Evolutionary conservation across 2,113 vertebrate species (phyloP), one percentile per base, ranked within the genome.

Genomic region (Dermatemys mawii): DNA sequence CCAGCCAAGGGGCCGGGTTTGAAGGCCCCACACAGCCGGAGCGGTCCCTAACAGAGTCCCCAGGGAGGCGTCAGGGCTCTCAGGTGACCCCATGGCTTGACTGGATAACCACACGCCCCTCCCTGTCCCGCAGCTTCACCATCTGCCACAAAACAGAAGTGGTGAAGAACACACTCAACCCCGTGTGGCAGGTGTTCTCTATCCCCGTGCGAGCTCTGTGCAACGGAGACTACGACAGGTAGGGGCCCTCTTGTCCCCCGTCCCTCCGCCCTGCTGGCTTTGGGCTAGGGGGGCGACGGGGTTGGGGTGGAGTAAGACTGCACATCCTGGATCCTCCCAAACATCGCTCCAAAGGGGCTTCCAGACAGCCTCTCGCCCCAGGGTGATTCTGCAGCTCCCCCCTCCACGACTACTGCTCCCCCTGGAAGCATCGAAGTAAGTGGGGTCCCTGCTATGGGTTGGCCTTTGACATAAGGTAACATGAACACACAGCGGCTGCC

Each of bases 211-310:
- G 99, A 84, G 99, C 98, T 4, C 98, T 99, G 89, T 99, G 99
- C 98, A 99, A 99, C 0, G 99, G 99, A 38, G 99, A 99, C 97
- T 98, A 99, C 32, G 99, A 99, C 80, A 98, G 99, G 99, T 99
- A 98, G 13, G 2, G 60, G 78, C 27, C 32, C 17, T 29, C 13
- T 29, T 2, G 11, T 24, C 46, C 8, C 38, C 22, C 41, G 32
- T 41, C 8, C 3, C 19, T 4, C 50, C 41, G 29, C 6, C 38
- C 27, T 44, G 32, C 81, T 35, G 27, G 70, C 32, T 49, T 57
- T 49, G 29, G 13, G 9, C 79, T 57, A n/a, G 48, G 32, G 32
- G 84, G 44, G 57, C 2, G 11, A 4, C 73, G 57, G 26, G 53
- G 29, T 27, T 75, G 27, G 27, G 26, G 8, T 11, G 32, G 38